Conservation (phyloP, 1,140 invertebrate genomes). For the Trachymyrmex cornetzi region DNA sequence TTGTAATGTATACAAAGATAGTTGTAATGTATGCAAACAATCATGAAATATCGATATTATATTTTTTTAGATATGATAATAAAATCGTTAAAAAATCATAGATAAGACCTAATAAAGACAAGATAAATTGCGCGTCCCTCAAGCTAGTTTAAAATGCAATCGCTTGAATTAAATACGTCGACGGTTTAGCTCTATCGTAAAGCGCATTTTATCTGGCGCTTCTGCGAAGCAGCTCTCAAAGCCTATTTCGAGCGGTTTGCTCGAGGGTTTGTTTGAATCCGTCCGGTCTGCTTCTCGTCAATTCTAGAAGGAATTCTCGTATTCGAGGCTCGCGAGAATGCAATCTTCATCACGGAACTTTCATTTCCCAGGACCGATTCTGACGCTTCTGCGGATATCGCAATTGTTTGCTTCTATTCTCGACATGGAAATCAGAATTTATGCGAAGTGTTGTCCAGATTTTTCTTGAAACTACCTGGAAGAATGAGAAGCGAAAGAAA, state of each 20-base stretch:
- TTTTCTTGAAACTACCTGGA: slow-evolving; percentile 21
- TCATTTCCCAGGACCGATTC: slow-evolving; percentile 50
- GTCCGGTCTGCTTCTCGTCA: slow-evolving; percentile 60
- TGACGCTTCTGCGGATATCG: slow-evolving; percentile 44
- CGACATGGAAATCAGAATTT: slow-evolving; percentile 43
- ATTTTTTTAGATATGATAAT: slow-evolving; percentile 17
- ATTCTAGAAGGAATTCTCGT: slow-evolving; percentile 18
- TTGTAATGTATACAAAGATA: neutral
- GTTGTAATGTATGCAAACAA: neutral
- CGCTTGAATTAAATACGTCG: slow-evolving; percentile 45
- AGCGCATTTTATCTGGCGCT: slow-evolving; percentile 54
- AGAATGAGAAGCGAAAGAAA: neutral
- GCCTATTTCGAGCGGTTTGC: slow-evolving; percentile 36
- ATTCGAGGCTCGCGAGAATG: slow-evolving; percentile 31
- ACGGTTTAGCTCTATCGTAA: slow-evolving; percentile 25
- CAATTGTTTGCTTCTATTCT: slow-evolving; percentile 54
- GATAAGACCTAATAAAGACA: no score
- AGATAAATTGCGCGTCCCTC: neutral
- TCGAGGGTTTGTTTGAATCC: slow-evolving; percentile 62
- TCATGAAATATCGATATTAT: neutral
- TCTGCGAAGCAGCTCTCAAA: slow-evolving; percentile 35
- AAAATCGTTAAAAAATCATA: neutral
- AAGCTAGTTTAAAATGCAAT: slow-evolving; percentile 22
- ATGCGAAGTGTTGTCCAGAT: slow-evolving; percentile 31
- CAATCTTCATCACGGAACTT: slow-evolving; percentile 45